A percentile compares a stretch with the other conserved stretches of the same genome.
These are phyloP conservation scores for Stercorarius parasiticus DNA, from an alignment of 2,113 vertebrate species.

Conservation along the genomic window DNA sequence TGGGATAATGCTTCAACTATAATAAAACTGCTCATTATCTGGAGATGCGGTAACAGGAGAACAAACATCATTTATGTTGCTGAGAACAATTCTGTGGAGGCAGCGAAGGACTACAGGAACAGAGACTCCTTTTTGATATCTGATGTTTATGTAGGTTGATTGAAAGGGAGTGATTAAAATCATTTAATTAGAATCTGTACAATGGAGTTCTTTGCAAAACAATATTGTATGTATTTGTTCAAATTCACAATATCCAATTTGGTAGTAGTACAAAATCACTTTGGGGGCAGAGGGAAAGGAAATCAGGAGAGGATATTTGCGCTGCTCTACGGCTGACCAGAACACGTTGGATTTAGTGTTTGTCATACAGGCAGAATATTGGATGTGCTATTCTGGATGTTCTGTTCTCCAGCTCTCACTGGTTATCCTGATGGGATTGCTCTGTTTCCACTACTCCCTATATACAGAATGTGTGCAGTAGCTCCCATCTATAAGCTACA, in stretches of 20 bases:
- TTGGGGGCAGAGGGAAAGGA: background rate
- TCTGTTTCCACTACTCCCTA: background rate
- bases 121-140: conserved; percentile 7
- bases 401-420: background rate
- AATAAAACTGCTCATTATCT: conserved; percentile 60
- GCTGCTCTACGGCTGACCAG: background rate
- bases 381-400: background rate
- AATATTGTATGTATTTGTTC: background rate
- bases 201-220: background rate
- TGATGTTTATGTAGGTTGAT: conserved; percentile 8
- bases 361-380: background rate
- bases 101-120: background rate
- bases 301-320: background rate
- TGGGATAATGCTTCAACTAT: conserved; percentile 44
- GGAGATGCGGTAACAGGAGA: conserved; percentile 35
- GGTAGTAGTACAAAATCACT: background rate
- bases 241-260: background rate
- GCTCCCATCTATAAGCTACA: background rate
- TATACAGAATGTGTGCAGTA: background rate
- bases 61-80: conserved; percentile 8
- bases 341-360: background rate
- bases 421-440: background rate
- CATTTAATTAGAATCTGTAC: background rate
- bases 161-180: background rate
- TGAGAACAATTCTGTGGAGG: conserved; percentile 6